These are phyloP conservation scores for Drosophila subobscura DNA, from an alignment of 1,140 invertebrate genomes.

Conservation along the genomic window DNA sequence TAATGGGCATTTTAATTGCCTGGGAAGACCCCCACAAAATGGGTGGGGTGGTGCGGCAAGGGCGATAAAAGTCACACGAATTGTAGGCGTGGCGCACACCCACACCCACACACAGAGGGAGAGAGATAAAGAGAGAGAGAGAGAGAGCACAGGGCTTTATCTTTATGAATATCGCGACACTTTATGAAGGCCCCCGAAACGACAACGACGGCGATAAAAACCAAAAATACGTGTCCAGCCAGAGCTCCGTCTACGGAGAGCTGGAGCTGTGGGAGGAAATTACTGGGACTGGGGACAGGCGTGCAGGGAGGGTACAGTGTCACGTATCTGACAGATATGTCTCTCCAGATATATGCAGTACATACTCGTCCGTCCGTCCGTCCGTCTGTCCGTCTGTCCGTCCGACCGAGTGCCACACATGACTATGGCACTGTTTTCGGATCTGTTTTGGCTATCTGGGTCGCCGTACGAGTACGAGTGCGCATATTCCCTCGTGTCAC, in stretches of 20 bases:
- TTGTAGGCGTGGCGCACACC: slow-evolving; percentile 13
- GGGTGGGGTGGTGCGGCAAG: neutral
- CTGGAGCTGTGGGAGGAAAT: neutral
- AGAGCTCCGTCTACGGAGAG: no score
- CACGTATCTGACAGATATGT: slow-evolving; percentile 55
- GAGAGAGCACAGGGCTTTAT: slow-evolving; percentile 40
- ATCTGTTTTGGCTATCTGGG: slow-evolving; percentile 8
- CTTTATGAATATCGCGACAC: slow-evolving; percentile 70
- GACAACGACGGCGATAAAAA: slow-evolving; percentile 49
- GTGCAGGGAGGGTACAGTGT: slow-evolving; percentile 9
- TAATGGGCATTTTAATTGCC: slow-evolving; percentile 66
- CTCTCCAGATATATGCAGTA: slow-evolving; percentile 4
- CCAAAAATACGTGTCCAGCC: slow-evolving; percentile 44
- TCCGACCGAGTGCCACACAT: neutral
- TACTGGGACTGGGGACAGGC: neutral
- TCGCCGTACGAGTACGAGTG: neutral
- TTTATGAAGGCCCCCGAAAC: slow-evolving; percentile 62
- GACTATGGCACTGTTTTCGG: slow-evolving; percentile 1
- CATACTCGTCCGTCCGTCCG: neutral
- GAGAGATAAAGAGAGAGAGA: slow-evolving; percentile 1
- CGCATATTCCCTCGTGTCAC: slow-evolving; percentile 17
- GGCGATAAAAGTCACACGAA: slow-evolving; percentile 49
- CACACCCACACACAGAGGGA: slow-evolving; percentile 21
- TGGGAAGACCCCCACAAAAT: slow-evolving; percentile 17
- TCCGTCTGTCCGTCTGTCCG: no score